Conservation (phyloP, 2,797 vertebrate genomes). For the Mus spretus region DNA sequence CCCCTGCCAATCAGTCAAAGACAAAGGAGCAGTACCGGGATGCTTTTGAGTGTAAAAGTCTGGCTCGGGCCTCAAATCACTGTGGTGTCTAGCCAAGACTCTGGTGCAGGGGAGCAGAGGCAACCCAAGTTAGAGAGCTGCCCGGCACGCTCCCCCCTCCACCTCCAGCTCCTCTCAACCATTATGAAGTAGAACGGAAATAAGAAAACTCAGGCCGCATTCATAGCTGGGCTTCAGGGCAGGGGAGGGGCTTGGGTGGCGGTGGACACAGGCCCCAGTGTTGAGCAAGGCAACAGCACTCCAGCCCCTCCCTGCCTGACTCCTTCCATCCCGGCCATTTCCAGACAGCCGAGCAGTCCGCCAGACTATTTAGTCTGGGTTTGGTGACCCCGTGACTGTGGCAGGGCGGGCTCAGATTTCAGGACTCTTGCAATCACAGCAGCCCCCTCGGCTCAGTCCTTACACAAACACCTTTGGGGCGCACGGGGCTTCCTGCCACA, state of each 20-base stretch:
- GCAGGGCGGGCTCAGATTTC: conserved; percentile 88
- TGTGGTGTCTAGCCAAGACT: background rate
- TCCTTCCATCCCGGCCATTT: conserved; percentile 88
- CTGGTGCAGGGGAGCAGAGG: background rate
- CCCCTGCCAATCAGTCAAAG: background rate
- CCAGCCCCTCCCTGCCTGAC: conserved; percentile 41
- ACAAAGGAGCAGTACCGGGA: background rate
- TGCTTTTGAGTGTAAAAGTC: background rate
- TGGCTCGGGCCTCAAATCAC: background rate
- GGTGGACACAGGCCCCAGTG: background rate
- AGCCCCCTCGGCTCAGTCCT: conserved; percentile 51
- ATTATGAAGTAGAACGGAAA: background rate
- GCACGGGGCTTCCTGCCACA: conserved; percentile 68
- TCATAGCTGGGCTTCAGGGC: accelerated
- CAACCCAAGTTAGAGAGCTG: background rate
- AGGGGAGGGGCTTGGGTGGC: background rate
- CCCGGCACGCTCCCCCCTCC: accelerated
- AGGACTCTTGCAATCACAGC: conserved; percentile 78
- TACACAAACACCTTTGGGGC: conserved; percentile 85
- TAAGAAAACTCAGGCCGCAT: accelerated
- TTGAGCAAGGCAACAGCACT: background rate
- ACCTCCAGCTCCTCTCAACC: background rate
- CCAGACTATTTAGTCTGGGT: conserved; percentile 94
- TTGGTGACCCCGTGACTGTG: conserved; percentile 91
- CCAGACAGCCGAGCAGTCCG: conserved; percentile 91